Evolutionary conservation across 2,113 vertebrate genomes (phyloP).

Genomic region (Camelus dromedarius): DNA sequence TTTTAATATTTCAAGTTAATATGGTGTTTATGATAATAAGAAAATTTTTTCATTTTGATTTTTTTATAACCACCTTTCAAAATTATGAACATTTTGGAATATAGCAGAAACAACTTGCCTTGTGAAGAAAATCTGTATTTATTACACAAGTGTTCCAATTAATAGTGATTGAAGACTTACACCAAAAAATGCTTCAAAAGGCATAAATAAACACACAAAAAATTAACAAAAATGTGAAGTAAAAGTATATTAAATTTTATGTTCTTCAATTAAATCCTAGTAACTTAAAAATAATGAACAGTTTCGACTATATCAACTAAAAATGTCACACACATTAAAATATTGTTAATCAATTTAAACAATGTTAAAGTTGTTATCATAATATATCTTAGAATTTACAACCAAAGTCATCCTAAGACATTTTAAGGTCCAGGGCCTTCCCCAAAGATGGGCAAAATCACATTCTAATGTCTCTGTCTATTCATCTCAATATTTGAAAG

Average conservation of each 20-base stretch:
- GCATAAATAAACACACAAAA: not conserved
- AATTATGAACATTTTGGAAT: conserved; percentile 30
- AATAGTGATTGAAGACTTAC: conserved; percentile 20
- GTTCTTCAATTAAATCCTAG: not conserved
- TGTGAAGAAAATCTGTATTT: conserved; percentile 33
- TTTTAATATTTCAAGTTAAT: conserved; percentile 33
- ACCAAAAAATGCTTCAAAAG: not conserved
- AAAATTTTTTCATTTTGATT: not conserved
- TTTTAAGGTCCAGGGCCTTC: not conserved
- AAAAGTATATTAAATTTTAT: not conserved
- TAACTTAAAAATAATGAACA: not conserved
- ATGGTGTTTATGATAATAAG: not conserved
- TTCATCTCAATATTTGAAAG: not conserved
- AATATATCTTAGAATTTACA: conserved; percentile 36
- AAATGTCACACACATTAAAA: not conserved
- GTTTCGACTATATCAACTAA: not conserved
- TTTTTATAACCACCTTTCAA: conserved; percentile 18
- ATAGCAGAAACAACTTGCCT: conserved; percentile 42
- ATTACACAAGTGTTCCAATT: conserved; percentile 35
- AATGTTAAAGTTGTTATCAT: not conserved
- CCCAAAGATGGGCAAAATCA: conserved; percentile 21
- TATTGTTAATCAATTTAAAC: conserved; percentile 35
- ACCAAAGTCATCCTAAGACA: conserved; percentile 10
- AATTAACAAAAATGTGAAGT: not conserved
- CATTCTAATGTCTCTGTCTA: not conserved